phyloP scores from a whole-genome alignment of 2,797 vertebrate species.

The Eidolon dupreanum region DNA sequence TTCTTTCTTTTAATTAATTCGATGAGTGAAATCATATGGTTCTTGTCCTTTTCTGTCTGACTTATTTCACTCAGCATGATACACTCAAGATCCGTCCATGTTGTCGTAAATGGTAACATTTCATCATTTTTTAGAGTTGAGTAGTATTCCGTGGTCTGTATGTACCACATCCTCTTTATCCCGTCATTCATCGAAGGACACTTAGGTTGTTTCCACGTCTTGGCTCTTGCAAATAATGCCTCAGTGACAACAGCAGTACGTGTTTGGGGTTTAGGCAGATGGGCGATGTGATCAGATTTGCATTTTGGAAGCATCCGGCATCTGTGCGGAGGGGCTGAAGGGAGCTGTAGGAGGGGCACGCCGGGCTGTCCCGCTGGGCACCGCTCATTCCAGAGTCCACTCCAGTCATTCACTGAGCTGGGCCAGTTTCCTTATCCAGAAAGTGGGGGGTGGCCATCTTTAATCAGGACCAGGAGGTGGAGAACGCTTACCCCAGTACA shows the following conservation, averaged over 20 bases:
- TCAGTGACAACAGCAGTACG: no score
- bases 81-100: background rate
- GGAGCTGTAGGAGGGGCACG: no score
- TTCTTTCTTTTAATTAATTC: background rate
- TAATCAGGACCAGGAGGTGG: no score
- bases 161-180: background rate
- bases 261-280: background rate
- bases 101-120: background rate
- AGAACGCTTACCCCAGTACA: no score
- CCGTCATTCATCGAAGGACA: background rate
- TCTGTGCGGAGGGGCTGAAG: background rate
- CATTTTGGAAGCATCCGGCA: background rate
- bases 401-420: no score
- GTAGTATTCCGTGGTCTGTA: no score
- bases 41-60: background rate
- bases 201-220: background rate
- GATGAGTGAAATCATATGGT: no score
- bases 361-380: no score
- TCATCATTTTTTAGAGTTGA: background rate
- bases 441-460: no score
- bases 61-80: background rate
- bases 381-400: no score
- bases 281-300: background rate
- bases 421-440: no score
- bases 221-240: background rate